These are phyloP conservation scores for Zele albiditarsus DNA, from an alignment of 2,888 invertebrate genomes.

Conservation along the genomic window DNA sequence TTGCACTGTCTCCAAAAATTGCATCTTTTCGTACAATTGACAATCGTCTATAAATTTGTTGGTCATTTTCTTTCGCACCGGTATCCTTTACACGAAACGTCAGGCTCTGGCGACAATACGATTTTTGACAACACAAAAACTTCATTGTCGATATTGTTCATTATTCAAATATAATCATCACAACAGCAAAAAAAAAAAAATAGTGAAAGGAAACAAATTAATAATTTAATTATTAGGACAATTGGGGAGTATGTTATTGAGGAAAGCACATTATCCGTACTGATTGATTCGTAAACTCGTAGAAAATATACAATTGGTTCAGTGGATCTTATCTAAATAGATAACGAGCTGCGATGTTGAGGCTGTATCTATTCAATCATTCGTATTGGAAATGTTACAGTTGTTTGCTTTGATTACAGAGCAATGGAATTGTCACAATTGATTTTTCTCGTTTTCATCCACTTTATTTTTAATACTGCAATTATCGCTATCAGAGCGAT, in stretches of 20 bases:
- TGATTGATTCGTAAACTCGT: neutral
- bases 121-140: constrained; percentile 44
- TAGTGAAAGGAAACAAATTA: neutral
- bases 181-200: neutral
- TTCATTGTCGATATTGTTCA: constrained; percentile 41
- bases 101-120: constrained; percentile 29
- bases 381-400: neutral
- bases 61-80: constrained; percentile 23
- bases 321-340: constrained; percentile 25
- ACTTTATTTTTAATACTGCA: neutral
- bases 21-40: constrained; percentile 54
- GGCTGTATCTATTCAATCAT: neutral
- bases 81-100: constrained; percentile 30
- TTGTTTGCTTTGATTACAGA: neutral
- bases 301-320: neutral
- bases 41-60: constrained; percentile 53
- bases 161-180: neutral
- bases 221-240: neutral
- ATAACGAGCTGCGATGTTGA: neutral
- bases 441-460: neutral
- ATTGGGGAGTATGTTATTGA: neutral
- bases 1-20: constrained; percentile 54
- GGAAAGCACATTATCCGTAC: constrained; percentile 4
- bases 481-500: constrained; percentile 3
- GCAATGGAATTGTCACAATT: neutral